Evolutionary conservation across 2,888 invertebrate species (phyloP), one percentile per base, ranked within the genome.

Genomic region (Tetranychus truncatus): DNA sequence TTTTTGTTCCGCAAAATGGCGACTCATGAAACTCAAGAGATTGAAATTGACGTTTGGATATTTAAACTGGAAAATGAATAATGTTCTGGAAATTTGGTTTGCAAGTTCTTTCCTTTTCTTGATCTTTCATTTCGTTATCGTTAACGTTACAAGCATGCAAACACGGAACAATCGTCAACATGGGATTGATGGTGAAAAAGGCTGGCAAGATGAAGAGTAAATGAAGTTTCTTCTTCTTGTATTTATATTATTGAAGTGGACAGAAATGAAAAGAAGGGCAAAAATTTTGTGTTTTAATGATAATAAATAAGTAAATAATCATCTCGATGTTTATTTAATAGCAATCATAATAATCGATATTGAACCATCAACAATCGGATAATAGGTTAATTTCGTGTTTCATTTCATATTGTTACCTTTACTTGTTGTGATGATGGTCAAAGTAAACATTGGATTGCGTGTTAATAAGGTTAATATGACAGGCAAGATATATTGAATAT

Each of bases 331-430:
- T 55, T 15, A 55, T 55, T 9, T 55, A 55, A 55, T 15, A 55
- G 3, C 11, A 55, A 55, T 55, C 55, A 55, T 55, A 55, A 55
- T 55, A 55, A 55, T 55, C 55, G 15, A 55, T 55, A 55, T 55
- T 55, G 55, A 55, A 55, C 55, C 55, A 55, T 55, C 55, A 55
- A 55, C 55, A 55, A 55, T 55, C 55, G 55, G 55, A 55, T 55
- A 55, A 55, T 55, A 55, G 55, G 55, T 55, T 55, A 55, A 55
- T 55, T 15, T 55, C 55, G 55, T 55, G 55, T 55, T 15, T 55
- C 6, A 55, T 15, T 15, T 55, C 15, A 55, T 55, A 15, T 9
- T 55, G 9, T 9, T 15, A 15, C 55, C 15, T 55, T 55, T 55
- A 15, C 15, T 55, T 15, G 15, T 55, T 15, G 11, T 15, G 55